phyloP scores from a whole-genome alignment of 2,797 vertebrate genomes.

The Anisognathus igniventris region DNA sequence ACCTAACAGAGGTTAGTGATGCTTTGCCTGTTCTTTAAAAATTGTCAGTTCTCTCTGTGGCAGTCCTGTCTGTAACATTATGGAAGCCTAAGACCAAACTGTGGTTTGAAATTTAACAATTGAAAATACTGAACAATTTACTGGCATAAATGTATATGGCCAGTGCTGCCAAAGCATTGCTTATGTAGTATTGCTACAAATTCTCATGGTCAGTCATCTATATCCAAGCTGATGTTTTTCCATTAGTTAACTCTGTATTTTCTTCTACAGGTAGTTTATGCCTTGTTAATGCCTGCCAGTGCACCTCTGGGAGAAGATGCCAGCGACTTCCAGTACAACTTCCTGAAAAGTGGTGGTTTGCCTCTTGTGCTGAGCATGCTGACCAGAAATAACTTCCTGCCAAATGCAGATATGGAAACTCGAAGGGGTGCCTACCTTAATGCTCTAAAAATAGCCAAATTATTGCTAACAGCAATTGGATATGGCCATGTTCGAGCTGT shows the following conservation, averaged over 20 bases:
- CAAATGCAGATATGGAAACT: conserved; percentile 97
- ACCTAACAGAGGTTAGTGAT: conserved; percentile 93
- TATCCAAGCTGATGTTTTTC: background rate
- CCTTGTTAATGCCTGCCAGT: conserved; percentile 98
- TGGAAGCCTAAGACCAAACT: background rate
- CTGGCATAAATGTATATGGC: background rate
- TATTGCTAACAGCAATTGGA: conserved; percentile 93
- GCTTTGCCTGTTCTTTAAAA: background rate
- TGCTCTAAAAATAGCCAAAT: conserved; percentile 96
- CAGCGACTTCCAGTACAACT: conserved; percentile 98
- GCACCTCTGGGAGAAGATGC: conserved; percentile 96
- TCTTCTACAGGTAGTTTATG: conserved; percentile 90
- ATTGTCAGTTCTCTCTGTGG: background rate
- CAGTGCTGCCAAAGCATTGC: background rate
- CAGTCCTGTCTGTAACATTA: background rate
- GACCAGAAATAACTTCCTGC: conserved; percentile 98
- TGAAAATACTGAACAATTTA: background rate
- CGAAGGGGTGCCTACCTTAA: conserved; percentile 97
- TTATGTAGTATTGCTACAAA: background rate
- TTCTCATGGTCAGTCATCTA: background rate
- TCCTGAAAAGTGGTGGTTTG: conserved; percentile 95
- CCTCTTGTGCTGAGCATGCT: conserved; percentile 97
- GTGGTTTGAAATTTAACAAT: background rate
- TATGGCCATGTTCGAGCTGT: conserved; percentile 96
- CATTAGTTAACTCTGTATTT: background rate